A percentile compares a stretch with the other conserved stretches of the same genome.
Evolutionary conservation across 1,140 invertebrate species (phyloP).

Genomic region (Drosophila pachea): DNA sequence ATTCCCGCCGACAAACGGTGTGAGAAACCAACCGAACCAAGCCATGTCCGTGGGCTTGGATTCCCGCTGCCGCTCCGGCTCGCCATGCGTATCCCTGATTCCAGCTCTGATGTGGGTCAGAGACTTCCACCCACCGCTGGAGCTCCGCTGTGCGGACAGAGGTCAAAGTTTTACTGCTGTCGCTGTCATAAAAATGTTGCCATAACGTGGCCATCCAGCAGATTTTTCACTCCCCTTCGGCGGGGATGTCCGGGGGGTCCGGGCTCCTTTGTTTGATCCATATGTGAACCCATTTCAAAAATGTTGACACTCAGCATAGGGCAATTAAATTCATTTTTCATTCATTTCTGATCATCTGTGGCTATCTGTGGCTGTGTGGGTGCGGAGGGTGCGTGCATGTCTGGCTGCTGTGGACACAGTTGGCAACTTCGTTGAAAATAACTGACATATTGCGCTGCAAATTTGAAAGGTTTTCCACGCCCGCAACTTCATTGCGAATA

Average conservation of each 20-base stretch:
- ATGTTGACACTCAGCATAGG: conserved; percentile 75
- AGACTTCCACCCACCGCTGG: background rate
- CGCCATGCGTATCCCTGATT: conserved; percentile 49
- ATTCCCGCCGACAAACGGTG: conserved; percentile 38
- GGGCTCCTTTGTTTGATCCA: conserved; percentile 31
- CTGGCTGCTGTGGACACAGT: conserved; percentile 53
- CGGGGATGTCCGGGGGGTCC: conserved; percentile 9
- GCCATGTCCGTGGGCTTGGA: conserved; percentile 9
- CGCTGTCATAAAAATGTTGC: conserved; percentile 76
- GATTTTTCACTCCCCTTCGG: conserved; percentile 29
- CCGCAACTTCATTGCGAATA: conserved; percentile 10
- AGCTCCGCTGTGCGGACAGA: conserved; percentile 32
- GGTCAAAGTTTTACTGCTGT: conserved; percentile 74
- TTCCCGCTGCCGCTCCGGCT: conserved; percentile 13
- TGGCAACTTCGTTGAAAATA: conserved; percentile 71
- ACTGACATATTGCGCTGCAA: conserved; percentile 72
- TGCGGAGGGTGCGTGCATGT: conserved; percentile 23
- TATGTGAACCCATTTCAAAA: conserved; percentile 71
- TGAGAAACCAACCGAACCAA: conserved; percentile 18
- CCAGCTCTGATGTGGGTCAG: conserved; percentile 63
- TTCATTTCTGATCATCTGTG: conserved; percentile 44
- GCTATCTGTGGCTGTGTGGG: conserved; percentile 20
- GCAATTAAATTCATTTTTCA: conserved; percentile 77
- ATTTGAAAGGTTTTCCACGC: conserved; percentile 60
- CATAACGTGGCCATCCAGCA: conserved; percentile 31